Percentiles rank a stretch among this genome's conserved stretches.
phyloP scores from a whole-genome alignment of 1,140 invertebrate species.

The Campoletis sonorensis region DNA sequence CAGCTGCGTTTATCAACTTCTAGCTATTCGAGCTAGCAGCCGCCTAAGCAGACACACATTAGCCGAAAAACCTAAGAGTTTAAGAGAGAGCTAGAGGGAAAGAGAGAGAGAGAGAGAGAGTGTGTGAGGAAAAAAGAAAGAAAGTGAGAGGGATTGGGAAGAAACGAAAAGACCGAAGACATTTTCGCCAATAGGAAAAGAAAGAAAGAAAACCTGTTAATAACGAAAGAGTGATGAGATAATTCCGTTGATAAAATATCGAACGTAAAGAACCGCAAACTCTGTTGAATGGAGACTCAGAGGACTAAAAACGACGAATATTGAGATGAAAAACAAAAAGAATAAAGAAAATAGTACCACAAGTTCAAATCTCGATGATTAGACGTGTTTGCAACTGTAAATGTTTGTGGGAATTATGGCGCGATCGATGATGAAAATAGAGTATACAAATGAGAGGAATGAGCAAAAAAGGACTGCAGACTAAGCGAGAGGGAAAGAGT shows the following conservation, averaged over 20 bases:
- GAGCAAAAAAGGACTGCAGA: not conserved
- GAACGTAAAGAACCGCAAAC: not conserved
- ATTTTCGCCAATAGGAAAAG: not conserved
- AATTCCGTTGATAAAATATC: constrained; percentile 48
- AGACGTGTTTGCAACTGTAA: not conserved
- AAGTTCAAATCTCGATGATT: not conserved
- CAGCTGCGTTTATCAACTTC: constrained; percentile 74
- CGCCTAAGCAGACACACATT: constrained; percentile 68
- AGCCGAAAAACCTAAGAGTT: constrained; percentile 60
- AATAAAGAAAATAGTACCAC: not conserved
- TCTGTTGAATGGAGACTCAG: not conserved
- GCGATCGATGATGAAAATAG: not conserved
- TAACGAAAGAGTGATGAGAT: constrained; percentile 64
- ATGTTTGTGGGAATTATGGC: not conserved
- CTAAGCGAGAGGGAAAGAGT: too few species aligned
- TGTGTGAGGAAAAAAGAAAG: not conserved
- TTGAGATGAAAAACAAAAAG: not conserved
- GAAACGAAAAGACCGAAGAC: too few species aligned
- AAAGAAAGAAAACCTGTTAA: not conserved
- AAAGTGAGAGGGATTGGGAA: not conserved
- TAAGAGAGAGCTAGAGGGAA: not conserved
- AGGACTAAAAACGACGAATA: not conserved
- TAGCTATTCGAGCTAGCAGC: constrained; percentile 75
- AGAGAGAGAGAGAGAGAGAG: too few species aligned
- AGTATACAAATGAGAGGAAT: not conserved